Evolutionary conservation across 2,888 invertebrate species (phyloP).

Genomic region (Venusia cambrica): DNA sequence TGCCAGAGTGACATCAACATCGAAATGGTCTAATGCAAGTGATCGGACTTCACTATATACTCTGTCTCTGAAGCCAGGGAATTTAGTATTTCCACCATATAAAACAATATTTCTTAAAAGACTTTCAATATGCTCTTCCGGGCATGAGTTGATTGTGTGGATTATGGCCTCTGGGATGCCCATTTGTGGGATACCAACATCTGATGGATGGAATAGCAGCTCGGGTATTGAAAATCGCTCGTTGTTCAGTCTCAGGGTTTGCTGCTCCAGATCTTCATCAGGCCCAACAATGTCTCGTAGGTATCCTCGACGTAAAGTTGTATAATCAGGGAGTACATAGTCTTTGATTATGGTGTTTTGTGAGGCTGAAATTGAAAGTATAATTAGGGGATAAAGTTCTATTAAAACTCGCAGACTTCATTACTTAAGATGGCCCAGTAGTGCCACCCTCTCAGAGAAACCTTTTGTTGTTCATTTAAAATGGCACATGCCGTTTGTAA

Average conservation of each 20-base stretch:
- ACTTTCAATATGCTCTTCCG: slow-evolving; percentile 87
- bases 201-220: slow-evolving; percentile 95
- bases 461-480: too few species aligned
- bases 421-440: too few species aligned
- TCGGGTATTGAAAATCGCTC: slow-evolving; percentile 98
- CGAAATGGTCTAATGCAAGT: slow-evolving; percentile 87
- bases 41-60: slow-evolving; percentile 86
- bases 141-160: slow-evolving; percentile 87
- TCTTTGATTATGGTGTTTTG: slow-evolving; percentile 90
- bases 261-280: slow-evolving; percentile 81
- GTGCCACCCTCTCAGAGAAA: too few species aligned
- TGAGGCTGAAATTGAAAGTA: slow-evolving; percentile 52
- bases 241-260: slow-evolving; percentile 93
- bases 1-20: slow-evolving; percentile 84
- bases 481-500: too few species aligned
- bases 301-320: slow-evolving; percentile 91
- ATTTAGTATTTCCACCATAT: slow-evolving; percentile 89
- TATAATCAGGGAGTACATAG: slow-evolving; percentile 98
- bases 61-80: slow-evolving; percentile 90
- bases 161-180: slow-evolving; percentile 95
- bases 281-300: slow-evolving; percentile 60
- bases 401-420: too few species aligned
- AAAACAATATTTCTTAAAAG: slow-evolving; percentile 92
- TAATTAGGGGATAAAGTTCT: slow-evolving; percentile 7
- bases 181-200: slow-evolving; percentile 95